Evolutionary conservation across 2,797 vertebrate genomes (phyloP).

Genomic region (Anguilla megastoma): DNA sequence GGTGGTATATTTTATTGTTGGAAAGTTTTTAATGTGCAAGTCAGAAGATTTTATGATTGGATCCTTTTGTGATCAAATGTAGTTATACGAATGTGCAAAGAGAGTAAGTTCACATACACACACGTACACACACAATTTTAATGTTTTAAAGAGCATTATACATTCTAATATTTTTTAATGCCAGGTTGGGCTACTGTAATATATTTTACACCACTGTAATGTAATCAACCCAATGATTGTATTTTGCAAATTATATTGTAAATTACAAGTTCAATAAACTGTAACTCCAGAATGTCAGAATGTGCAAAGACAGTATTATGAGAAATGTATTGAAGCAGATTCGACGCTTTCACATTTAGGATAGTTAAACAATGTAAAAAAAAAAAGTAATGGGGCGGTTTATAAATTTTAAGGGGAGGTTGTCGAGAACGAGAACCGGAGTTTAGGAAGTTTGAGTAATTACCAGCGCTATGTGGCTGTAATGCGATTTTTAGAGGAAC

Average conservation of each 20-base stretch:
- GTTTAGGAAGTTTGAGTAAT: too few relatives aligned
- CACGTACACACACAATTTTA: not conserved
- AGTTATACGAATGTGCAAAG: not conserved
- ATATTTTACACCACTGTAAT: not conserved
- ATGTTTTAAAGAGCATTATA: not conserved
- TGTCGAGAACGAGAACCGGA: too few relatives aligned
- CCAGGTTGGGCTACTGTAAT: not conserved
- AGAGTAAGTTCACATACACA: not conserved
- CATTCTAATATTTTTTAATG: not conserved
- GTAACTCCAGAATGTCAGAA: not conserved
- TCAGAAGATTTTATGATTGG: not conserved
- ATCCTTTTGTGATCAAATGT: not conserved
- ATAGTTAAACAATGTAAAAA: not conserved
- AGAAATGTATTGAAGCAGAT: conserved; percentile 10
- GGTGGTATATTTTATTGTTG: not conserved
- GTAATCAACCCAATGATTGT: not conserved
- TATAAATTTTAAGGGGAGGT: too few relatives aligned
- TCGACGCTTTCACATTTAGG: not conserved
- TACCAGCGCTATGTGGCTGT: too few relatives aligned
- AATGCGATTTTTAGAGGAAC: not conserved
- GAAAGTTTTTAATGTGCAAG: not conserved
- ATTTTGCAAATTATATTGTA: not conserved
- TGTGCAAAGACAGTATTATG: not conserved
- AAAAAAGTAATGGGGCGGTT: conserved; percentile 12
- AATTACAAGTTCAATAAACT: not conserved